Base-by-base conservation (phyloP, 2,888 invertebrate genomes). In the Ochlodes sylvanus region DNA sequence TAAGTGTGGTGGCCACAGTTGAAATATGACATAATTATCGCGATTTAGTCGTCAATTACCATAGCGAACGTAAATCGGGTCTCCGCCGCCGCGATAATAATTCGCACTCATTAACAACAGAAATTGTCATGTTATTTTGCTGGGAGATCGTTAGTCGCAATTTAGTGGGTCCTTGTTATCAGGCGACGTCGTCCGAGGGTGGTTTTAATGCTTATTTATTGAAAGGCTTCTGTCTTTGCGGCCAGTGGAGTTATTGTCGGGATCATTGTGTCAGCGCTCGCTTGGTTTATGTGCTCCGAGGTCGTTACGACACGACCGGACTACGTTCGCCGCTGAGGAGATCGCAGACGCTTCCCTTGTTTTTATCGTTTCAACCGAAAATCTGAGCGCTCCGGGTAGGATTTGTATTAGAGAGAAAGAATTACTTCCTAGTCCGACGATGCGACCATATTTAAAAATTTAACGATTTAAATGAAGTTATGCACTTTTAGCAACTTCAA, bases 151-250 rank as follows among this genome's bases (percentile, higher is more conserved):
- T 75, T 81, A 79, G 81, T 77, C 72, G 75, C 79, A 81, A 83
- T 82, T 83, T 82, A 80, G 77, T 70, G 72, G 71, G 63, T 55
- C 67, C 80, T 84, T 83, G 84, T 88, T 88, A 87, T 87, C 87
- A 82, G 79, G 73, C 70, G 71, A 72, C 77, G 81, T 79, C 79
- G 81, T 76, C 76, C 76, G 77, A 73, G 75, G 77, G 73, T 72
- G 75, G 80, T 85, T 88, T 87, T 89, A 92, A 92, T 90, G 90
- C 90, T 90, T 92, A 92, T 92, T 92, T 92, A 92, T 91, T 84
- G 90, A 87, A 86, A 88, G 84, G 84, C 79, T 81, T 79, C 77
- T 80, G 83, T 85, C 87, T 84, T 81, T 78, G 76, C 73, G 78
- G 75, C 74, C 73, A 76, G 76, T 72, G 74, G 83, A 89, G 86